Base-by-base conservation (phyloP, 2,797 vertebrate genomes). In the Rhodeus uyekii region DNA sequence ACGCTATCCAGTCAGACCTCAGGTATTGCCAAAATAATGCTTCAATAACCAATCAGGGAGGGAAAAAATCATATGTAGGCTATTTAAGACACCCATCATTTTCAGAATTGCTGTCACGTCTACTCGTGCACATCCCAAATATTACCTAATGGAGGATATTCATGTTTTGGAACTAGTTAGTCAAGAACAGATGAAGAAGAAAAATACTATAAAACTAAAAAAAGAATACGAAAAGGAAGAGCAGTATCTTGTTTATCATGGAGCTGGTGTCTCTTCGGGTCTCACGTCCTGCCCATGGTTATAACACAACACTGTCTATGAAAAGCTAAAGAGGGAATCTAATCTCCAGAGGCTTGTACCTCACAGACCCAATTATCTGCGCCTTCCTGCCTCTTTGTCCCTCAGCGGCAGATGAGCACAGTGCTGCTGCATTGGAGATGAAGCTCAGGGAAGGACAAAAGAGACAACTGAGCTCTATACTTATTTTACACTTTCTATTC, bases 291-390 rank as follows among this genome's bases (percentile, higher is more conserved):
- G 67, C 82, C 73, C 79, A 83, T 80, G 82, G 84, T 88, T 77
- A 87, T 84, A 87, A 67, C 80, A 85, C 84, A 86, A 81, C 80
- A 69, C 29, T 48, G 39, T 76, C 74, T 79, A 73, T 81, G 87
- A 81, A 85, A 80, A 84, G 50, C 61, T 64, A 83, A 81, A 77
- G 78, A 69, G 50, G 58, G 46, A 80, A 81, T 61, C 69, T 72
- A 50, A 74, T 77, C 83, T 86, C 81, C 64, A 80, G 77, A 82
- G 80, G 76, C 80, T 74, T 86, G 50, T 75, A 55, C 79, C 73
- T 83, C 50, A 83, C 86, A 77, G 84, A 83, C 77, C 83, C 82
- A 87, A 87, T 87, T 86, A 88, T 81, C 84, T 80, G 63, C 68
- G 38, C 80, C 82, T 86, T 85, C 71, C 67, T 81, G 73, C 38